Base-by-base conservation (phyloP, 2,888 invertebrate genomes). In the Acanthacorydalis orientalis region DNA sequence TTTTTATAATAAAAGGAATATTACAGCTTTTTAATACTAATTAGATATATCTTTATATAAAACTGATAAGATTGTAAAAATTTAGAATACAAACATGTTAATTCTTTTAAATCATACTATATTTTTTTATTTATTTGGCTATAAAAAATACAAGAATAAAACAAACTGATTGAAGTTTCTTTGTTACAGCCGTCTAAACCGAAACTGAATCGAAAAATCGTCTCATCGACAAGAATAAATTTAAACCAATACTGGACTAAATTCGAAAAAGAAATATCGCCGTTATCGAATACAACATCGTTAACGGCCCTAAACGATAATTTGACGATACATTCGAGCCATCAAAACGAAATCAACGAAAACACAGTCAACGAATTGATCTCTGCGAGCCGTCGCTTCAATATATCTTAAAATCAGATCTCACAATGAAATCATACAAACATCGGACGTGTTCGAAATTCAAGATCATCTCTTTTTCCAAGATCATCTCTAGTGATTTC, bases 161-260 rank as follows among this genome's bases (percentile, higher is more conserved):
- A n/a, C n/a, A n/a, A n/a, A 11, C 31, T 7, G 8, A 11, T 41
- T n/a, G 7, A n/a, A 40, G 6, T 15, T 14, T 4, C 1, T 48
- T 48, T 43, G 43, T 64, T 73, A 60, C 69, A 77, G 77, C 68
- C 68, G 58, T 63, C 68, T 51, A 75, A 72, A 56, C 74, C 74
- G 38, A 68, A 69, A 57, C 68, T 78, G 50, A 72, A 76, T 11
- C 66, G 77, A 51, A 70, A 69, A 56, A 68, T 77, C 58, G 66
- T 73, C 43, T 64, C 66, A 54, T 70, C 74, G 33, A 69, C 76
- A 56, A 70, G 73, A 54, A 72, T 79, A 60, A 78, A 79, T 61
- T 67, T 79, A 53, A 78, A 78, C 64, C 69, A 71, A 61, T 75
- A 75, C 62, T 78, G 78, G 78, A 69, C 73, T 53, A 72, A 73